phyloP scores from a whole-genome alignment of 2,113 vertebrate genomes.

The Sturnus vulgaris region DNA sequence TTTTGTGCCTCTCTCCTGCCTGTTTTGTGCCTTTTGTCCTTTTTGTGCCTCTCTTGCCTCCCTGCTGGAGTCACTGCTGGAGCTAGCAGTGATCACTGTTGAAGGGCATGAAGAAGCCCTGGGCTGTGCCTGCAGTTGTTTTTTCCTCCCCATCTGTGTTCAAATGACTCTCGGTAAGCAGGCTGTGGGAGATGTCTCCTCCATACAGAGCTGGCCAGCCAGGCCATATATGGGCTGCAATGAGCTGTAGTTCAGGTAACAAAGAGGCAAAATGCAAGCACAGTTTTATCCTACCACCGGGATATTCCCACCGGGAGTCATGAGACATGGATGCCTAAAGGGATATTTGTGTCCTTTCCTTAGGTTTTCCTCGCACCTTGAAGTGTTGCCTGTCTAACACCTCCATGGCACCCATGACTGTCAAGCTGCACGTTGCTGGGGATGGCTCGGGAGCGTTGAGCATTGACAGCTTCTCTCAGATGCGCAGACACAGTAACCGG shows the following conservation, averaged over 20 bases:
- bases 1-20: too few species aligned
- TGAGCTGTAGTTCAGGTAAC: neutral
- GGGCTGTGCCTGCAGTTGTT: too few species aligned
- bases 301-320: neutral
- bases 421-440: conserved; percentile 76
- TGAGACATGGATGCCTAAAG: neutral
- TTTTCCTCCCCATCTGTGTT: too few species aligned
- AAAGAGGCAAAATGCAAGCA: neutral
- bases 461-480: conserved; percentile 27
- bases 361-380: conserved; percentile 82
- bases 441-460: conserved; percentile 76
- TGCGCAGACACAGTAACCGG: neutral
- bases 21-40: too few species aligned
- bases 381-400: conserved; percentile 81
- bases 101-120: too few species aligned
- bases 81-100: too few species aligned
- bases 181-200: too few species aligned
- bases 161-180: too few species aligned
- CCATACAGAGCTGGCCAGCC: too few species aligned
- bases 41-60: too few species aligned
- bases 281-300: neutral
- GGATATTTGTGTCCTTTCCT: neutral
- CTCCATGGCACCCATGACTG: conserved; percentile 79
- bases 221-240: too few species aligned
- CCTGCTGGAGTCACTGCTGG: too few species aligned